A percentile compares a stretch with the other conserved stretches of the same genome.
Conservation (phyloP, 2,797 vertebrate genomes). For the Enteromius radiatus region DNA sequence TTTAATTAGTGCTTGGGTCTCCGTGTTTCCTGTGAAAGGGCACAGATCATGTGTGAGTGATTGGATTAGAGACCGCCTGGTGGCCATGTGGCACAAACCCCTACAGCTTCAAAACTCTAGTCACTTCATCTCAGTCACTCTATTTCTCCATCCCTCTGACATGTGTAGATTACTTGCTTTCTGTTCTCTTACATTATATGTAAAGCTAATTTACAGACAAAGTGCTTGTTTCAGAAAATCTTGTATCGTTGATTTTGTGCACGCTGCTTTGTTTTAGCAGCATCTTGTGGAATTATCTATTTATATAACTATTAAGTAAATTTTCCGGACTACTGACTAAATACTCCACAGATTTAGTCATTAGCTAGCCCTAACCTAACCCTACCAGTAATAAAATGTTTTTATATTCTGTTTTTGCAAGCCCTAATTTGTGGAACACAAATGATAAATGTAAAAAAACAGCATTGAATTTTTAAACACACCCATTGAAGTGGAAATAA, state of each 20-base stretch:
- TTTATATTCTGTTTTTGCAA: neutral
- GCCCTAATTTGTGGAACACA: neutral
- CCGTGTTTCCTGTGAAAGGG: conserved; percentile 79
- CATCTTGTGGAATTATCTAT: neutral
- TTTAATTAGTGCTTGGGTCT: conserved; percentile 76
- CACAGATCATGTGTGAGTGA: conserved; percentile 79
- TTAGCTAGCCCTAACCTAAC: neutral
- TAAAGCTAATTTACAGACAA: neutral
- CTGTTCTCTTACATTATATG: neutral
- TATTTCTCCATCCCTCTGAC: conserved; percentile 28
- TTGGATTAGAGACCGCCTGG: conserved; percentile 78
- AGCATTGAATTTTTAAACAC: neutral
- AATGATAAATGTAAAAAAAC: neutral
- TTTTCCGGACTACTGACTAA: neutral
- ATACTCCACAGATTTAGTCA: neutral
- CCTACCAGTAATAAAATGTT: neutral
- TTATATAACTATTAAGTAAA: neutral
- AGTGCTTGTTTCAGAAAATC: neutral
- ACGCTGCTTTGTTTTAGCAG: neutral
- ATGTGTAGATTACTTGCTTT: neutral
- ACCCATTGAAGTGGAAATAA: conserved; percentile 9
- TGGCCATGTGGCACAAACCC: conserved; percentile 68
- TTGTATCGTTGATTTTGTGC: neutral
- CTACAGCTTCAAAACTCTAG: conserved; percentile 64
- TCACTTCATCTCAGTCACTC: conserved; percentile 29